These are phyloP conservation scores for Aethes cnicana DNA, from an alignment of 2,888 invertebrate genomes.

Conservation along the genomic window DNA sequence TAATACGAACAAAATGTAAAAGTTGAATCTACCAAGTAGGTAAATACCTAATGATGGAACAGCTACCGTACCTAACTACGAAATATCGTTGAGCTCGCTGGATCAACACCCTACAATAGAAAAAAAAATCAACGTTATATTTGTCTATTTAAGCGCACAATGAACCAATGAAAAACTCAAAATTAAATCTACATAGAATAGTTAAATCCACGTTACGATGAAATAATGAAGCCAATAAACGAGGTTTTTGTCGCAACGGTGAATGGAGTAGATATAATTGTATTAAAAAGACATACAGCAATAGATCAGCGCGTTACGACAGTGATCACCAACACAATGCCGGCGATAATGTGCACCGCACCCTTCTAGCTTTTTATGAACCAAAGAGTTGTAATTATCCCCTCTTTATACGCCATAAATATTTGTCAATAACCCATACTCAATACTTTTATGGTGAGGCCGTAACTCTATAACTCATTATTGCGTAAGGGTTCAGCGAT, in stretches of 20 bases:
- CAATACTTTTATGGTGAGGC: constrained; percentile 77
- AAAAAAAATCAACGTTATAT: too few relatives aligned
- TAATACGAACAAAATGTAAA: constrained; percentile 59
- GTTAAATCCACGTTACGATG: too few relatives aligned
- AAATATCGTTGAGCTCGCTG: too few relatives aligned
- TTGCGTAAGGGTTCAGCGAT: constrained; percentile 66
- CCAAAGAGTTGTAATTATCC: constrained; percentile 82
- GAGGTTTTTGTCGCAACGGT: background rate
- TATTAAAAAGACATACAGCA: constrained; percentile 1
- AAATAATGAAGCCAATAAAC: too few relatives aligned
- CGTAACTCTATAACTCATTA: constrained; percentile 76
- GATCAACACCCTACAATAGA: too few relatives aligned
- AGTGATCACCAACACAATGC: constrained; percentile 51
- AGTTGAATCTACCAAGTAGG: constrained; percentile 59
- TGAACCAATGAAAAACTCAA: too few relatives aligned
- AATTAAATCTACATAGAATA: too few relatives aligned
- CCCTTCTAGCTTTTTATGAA: constrained; percentile 78
- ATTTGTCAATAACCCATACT: constrained; percentile 80
- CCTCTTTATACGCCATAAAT: constrained; percentile 80
- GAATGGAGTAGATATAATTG: too few relatives aligned
- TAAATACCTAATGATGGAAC: too few relatives aligned
- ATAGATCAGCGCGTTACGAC: constrained; percentile 28
- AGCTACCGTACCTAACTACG: too few relatives aligned
- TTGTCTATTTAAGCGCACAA: too few relatives aligned
- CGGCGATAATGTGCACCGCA: constrained; percentile 72